Percentiles rank a stretch among this genome's conserved stretches.
Evolutionary conservation across 64 coral and sea anemone species (phyloP).

Genomic region (Stichodactyla mertensii): DNA sequence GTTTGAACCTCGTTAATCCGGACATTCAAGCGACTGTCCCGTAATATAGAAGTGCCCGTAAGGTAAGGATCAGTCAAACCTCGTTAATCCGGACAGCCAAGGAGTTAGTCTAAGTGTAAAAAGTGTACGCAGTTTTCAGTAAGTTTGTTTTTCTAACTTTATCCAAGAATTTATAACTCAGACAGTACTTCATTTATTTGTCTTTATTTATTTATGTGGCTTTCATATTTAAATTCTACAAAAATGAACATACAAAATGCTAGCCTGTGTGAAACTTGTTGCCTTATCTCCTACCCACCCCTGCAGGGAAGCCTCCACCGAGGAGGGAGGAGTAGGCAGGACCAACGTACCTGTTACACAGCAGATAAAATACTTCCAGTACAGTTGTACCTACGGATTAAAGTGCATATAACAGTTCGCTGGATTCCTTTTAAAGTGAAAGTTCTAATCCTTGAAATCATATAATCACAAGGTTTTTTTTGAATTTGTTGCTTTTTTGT

Average conservation of each 20-base stretch:
- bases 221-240: not conserved
- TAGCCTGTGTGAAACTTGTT: not conserved
- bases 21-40: not conserved
- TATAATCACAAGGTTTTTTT: too few species aligned
- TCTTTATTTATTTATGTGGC: too few species aligned
- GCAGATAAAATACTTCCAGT: too few species aligned
- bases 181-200: not conserved
- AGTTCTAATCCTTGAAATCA: too few species aligned
- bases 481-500: too few species aligned
- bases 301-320: not conserved
- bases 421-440: too few species aligned
- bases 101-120: not conserved
- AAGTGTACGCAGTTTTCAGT: not conserved
- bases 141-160: not conserved
- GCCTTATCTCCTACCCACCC: not conserved
- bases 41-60: not conserved
- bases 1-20: too few species aligned
- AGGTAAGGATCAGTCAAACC: not conserved
- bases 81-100: too few species aligned
- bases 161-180: not conserved
- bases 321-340: not conserved
- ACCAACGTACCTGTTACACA: too few species aligned
- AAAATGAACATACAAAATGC: not conserved
- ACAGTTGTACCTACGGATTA: too few species aligned
- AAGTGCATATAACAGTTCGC: too few species aligned